phyloP scores from a whole-genome alignment of 2,113 vertebrate genomes.

The Channa argus region DNA sequence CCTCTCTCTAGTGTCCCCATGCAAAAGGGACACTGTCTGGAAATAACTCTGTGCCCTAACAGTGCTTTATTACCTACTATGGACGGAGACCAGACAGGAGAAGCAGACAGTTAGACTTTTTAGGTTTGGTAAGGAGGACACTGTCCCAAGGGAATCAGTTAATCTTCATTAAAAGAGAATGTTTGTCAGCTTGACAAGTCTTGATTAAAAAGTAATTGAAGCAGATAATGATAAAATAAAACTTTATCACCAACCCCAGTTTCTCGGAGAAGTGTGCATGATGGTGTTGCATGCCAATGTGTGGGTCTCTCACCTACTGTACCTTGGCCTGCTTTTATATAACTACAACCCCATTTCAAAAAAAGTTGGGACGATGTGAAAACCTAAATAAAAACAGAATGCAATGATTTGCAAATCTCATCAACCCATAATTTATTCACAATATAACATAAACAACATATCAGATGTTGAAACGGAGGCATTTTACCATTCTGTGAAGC shows the following conservation, averaged over 20 bases:
- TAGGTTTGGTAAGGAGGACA: neutral
- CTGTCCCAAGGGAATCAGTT: neutral
- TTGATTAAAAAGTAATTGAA: neutral
- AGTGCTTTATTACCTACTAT: slow-evolving; percentile 68
- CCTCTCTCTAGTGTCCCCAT: slow-evolving; percentile 23
- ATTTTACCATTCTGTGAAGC: too few relatives aligned
- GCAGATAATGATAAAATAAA: neutral
- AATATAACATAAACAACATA: too few relatives aligned
- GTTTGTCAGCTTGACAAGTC: neutral
- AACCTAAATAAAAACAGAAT: too few relatives aligned
- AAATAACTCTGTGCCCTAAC: slow-evolving; percentile 65
- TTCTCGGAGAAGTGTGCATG: too few relatives aligned
- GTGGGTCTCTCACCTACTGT: too few relatives aligned
- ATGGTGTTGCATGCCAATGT: too few relatives aligned
- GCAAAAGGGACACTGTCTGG: slow-evolving; percentile 60
- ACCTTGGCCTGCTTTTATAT: too few relatives aligned
- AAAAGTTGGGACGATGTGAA: too few relatives aligned
- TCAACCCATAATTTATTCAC: too few relatives aligned
- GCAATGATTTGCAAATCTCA: too few relatives aligned
- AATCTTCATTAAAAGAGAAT: neutral
- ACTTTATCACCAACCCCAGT: neutral
- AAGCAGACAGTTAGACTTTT: neutral
- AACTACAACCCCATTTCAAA: too few relatives aligned
- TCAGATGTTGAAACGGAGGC: too few relatives aligned
- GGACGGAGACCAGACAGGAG: neutral